Percentiles rank a stretch among this genome's conserved stretches.
These are phyloP conservation scores for Nibea coibor DNA, from an alignment of 2,113 vertebrate species.

Conservation along the genomic window DNA sequence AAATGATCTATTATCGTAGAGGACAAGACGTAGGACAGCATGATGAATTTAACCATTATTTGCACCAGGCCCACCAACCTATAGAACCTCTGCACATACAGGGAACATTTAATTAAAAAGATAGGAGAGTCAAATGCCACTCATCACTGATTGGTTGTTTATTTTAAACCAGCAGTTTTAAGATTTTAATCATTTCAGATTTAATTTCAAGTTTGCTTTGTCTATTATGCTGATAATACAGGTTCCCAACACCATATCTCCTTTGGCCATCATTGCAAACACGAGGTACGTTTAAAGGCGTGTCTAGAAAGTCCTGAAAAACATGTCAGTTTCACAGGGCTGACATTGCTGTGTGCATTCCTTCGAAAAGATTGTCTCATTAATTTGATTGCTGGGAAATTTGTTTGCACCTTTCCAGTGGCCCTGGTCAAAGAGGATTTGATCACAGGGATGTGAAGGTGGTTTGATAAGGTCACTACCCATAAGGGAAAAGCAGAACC, in stretches of 20 bases:
- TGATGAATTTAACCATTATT: conserved; percentile 20
- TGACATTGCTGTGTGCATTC: not conserved
- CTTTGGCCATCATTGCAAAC: not conserved
- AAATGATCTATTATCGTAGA: conserved; percentile 36
- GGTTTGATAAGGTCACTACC: not conserved
- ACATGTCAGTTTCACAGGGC: not conserved
- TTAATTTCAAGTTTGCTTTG: not conserved
- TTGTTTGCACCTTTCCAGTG: conserved; percentile 4
- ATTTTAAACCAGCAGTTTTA: too few relatives aligned
- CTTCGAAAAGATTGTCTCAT: conserved; percentile 9
- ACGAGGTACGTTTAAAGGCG: not conserved
- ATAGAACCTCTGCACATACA: not conserved
- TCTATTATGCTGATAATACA: not conserved
- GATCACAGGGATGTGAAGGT: not conserved
- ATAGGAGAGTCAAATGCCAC: not conserved
- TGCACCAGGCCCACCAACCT: not conserved
- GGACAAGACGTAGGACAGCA: not conserved
- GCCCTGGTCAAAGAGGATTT: not conserved
- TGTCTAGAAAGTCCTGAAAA: not conserved
- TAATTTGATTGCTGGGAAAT: conserved; percentile 7
- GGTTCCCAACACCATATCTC: not conserved
- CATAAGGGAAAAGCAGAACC: not conserved
- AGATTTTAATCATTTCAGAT: not conserved
- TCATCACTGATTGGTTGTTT: not conserved
- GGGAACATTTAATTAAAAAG: not conserved